Percentiles rank a stretch among this genome's conserved stretches.
Conservation (phyloP, 2,888 invertebrate genomes). For the Chironomus riparius region DNA sequence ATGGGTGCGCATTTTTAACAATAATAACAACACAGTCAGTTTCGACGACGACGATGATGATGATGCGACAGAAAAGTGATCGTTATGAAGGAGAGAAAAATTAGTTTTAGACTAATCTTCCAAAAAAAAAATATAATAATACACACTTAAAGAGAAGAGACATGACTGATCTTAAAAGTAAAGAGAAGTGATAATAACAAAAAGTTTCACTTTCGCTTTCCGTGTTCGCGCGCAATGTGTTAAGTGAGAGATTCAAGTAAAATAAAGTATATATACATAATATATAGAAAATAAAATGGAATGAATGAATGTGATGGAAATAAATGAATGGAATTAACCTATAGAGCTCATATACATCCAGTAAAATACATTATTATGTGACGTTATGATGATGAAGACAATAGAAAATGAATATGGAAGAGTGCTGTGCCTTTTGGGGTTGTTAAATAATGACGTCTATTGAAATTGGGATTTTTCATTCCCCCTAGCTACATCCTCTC, state of each 20-base stretch:
- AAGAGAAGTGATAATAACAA: background rate
- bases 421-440: background rate
- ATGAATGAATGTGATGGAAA: background rate
- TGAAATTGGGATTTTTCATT: no score
- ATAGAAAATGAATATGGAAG: background rate
- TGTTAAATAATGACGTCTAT: no score
- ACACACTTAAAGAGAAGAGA: background rate
- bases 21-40: background rate
- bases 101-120: no score
- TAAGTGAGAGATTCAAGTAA: background rate
- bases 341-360: background rate
- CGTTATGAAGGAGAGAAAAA: background rate
- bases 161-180: background rate
- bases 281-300: background rate
- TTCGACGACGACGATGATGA: background rate
- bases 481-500: no score
- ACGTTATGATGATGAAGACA: background rate
- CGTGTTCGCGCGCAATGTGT: background rate
- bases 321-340: background rate
- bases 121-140: background rate
- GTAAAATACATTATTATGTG: background rate
- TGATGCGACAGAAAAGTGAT: background rate
- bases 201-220: conserved; percentile 10
- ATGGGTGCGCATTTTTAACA: background rate
- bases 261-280: background rate